Evolutionary conservation across 2,888 invertebrate genomes (phyloP), one percentile per base, ranked within the genome.

Genomic region (Gymnocheta viridis): DNA sequence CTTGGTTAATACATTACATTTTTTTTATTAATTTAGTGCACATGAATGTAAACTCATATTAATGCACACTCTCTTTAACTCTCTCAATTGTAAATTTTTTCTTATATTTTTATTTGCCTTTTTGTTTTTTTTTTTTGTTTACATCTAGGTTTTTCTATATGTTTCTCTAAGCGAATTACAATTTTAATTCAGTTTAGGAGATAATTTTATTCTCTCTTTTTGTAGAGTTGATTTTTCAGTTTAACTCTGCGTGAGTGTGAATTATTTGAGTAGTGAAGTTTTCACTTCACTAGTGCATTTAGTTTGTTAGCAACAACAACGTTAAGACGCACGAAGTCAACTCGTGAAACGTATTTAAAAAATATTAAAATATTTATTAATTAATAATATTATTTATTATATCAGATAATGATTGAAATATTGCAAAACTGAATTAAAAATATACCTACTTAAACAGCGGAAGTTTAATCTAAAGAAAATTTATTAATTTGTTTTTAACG

Each of bases 231-330:
- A 67, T 47, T 73, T 66, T 74, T 58, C 0, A 17, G n/a, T 38
- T 60, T 9, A 49, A 27, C 19, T 38, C 58, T 32, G 60, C 58
- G 51, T 73, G 44, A 73, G 41, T 66, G 62, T 64, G 10, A 49
- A 64, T 62, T 62, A 44, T 51, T 62, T 49, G 58, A 24, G 38
- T n/a, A 27, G 27, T 64, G 14, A 69, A 44, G 56, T 76, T 77
- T 79, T 79, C 27, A 78, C 81, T 79, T 87, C 87, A 87, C 87
- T 87, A 86, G 87, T 87, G 87, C 87, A 86, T 86, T 87, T 79
- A 86, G 86, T 87, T 86, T 86, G 86, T 79, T 86, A 86, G 74
- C 69, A 76, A 82, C 62, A 82, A 82, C 81, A 82, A 76, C 87
- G 87, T 82, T 79, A 83, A 85, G 82, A 82, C 87, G 87, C 87